These are phyloP conservation scores for Anastatus disparis DNA, from an alignment of 1,140 invertebrate species.

Conservation along the genomic window DNA sequence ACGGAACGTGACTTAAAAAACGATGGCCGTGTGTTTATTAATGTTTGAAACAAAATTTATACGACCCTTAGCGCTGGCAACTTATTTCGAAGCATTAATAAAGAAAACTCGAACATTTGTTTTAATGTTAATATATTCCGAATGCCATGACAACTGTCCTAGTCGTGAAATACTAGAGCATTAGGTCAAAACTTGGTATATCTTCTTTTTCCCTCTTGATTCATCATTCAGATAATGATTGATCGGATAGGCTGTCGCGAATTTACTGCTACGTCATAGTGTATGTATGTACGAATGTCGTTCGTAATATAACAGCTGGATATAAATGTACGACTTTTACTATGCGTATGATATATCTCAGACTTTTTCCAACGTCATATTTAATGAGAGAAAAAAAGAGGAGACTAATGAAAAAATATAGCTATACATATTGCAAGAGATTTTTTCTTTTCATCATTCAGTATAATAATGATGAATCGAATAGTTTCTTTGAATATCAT, in stretches of 20 bases:
- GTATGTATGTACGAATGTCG: not conserved
- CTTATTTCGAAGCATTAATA: not conserved
- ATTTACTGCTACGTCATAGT: constrained; percentile 5
- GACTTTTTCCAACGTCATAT: too few relatives aligned
- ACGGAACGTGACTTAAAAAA: not conserved
- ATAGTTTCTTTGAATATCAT: not conserved
- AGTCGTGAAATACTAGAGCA: not conserved
- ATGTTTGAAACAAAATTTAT: not conserved
- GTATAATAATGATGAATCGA: not conserved
- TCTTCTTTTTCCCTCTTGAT: not conserved
- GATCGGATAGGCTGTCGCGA: constrained; percentile 8
- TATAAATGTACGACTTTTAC: not conserved
- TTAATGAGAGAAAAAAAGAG: too few relatives aligned
- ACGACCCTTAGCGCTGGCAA: too few relatives aligned
- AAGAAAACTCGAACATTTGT: not conserved
- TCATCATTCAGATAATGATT: too few relatives aligned
- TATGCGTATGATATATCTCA: too few relatives aligned
- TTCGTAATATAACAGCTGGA: not conserved
- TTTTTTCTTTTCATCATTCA: not conserved
- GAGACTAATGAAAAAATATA: not conserved
- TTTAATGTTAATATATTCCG: constrained; percentile 4
- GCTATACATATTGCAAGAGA: not conserved
- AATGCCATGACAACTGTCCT: too few relatives aligned
- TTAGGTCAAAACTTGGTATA: not conserved
- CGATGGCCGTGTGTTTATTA: constrained; percentile 1